A percentile compares a stretch with the other conserved stretches of the same genome.
These are phyloP conservation scores for Synergus japonicus DNA, from an alignment of 2,888 invertebrate species.

Conservation along the genomic window DNA sequence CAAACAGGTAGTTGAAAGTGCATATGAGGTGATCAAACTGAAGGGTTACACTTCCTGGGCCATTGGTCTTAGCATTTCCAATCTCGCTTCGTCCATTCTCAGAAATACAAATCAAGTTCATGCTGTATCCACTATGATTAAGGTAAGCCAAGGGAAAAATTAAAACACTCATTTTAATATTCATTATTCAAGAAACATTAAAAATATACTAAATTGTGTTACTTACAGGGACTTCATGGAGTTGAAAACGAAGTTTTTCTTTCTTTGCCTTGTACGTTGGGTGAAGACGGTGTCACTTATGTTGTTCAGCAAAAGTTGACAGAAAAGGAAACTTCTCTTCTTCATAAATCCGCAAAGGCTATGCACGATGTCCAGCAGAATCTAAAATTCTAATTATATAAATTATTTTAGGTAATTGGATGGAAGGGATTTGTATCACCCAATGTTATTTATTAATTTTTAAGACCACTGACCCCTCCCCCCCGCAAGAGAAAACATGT, in stretches of 20 bases:
- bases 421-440: neutral
- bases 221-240: slow-evolving; percentile 86
- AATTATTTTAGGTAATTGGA: neutral
- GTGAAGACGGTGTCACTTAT: slow-evolving; percentile 84
- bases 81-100: slow-evolving; percentile 85
- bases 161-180: no score
- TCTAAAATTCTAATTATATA: slow-evolving; percentile 73
- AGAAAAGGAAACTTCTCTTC: slow-evolving; percentile 80
- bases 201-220: no score
- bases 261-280: slow-evolving; percentile 90
- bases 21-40: slow-evolving; percentile 91
- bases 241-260: slow-evolving; percentile 90
- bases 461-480: neutral
- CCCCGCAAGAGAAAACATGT: neutral
- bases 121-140: slow-evolving; percentile 87
- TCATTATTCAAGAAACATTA: no score
- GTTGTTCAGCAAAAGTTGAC: slow-evolving; percentile 87
- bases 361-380: slow-evolving; percentile 80
- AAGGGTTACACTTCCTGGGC: slow-evolving; percentile 97
- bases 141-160: slow-evolving; percentile 79
- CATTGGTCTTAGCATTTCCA: slow-evolving; percentile 88
- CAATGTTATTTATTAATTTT: neutral
- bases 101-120: slow-evolving; percentile 87
- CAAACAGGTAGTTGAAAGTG: slow-evolving; percentile 89
- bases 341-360: slow-evolving; percentile 78